A percentile compares a stretch with the other conserved stretches of the same genome.
These are phyloP conservation scores for Bubo bubo DNA, from an alignment of 2,113 vertebrate genomes.

Conservation along the genomic window DNA sequence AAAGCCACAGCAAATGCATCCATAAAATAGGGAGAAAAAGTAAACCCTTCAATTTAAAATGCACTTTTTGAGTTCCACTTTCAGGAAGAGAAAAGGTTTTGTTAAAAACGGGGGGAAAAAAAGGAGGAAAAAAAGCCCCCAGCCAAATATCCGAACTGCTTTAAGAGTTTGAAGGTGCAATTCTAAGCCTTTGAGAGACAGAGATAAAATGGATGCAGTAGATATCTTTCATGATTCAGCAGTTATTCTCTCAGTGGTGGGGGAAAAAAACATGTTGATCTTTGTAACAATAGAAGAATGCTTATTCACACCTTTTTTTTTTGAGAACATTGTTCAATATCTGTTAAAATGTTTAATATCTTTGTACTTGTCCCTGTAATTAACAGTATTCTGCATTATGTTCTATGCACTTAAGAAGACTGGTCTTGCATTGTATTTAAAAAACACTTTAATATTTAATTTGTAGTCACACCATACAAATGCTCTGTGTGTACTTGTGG, in stretches of 20 bases:
- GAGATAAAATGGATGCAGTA: background rate
- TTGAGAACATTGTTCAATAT: background rate
- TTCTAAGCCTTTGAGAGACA: background rate
- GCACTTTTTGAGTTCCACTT: conserved; percentile 58
- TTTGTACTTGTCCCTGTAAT: conserved; percentile 55
- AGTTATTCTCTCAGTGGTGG: background rate
- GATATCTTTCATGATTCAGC: background rate
- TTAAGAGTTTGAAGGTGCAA: background rate
- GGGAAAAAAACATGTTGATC: background rate
- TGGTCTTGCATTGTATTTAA: conserved; percentile 71
- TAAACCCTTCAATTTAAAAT: conserved; percentile 19
- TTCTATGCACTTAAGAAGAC: conserved; percentile 73
- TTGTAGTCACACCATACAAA: conserved; percentile 58
- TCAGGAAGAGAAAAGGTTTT: background rate
- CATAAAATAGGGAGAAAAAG: background rate
- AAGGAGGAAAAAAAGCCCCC: background rate
- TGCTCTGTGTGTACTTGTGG: conserved; percentile 1
- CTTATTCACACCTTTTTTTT: conserved; percentile 13
- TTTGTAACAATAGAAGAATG: conserved; percentile 4
- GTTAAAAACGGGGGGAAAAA: background rate
- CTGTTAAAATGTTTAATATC: conserved; percentile 14
- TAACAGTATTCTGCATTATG: conserved; percentile 68
- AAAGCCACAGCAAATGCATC: background rate
- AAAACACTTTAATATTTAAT: conserved; percentile 72
- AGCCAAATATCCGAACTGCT: background rate